Evolutionary conservation across 1,140 invertebrate genomes (phyloP), one percentile per base, ranked within the genome.

Genomic region (Phocides pigmalion): DNA sequence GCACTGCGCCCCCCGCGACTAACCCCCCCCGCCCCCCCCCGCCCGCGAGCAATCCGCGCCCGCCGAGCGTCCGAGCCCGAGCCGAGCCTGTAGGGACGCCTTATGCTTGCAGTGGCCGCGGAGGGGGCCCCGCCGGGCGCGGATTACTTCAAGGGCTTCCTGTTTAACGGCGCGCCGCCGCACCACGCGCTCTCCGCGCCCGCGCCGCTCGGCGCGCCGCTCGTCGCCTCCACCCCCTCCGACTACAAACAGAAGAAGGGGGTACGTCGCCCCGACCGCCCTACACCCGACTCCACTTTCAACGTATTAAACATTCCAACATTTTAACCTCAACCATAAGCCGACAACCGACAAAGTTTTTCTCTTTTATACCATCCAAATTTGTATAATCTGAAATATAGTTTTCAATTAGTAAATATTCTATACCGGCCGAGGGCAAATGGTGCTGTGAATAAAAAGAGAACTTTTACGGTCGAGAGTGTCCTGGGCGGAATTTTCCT

Each of bases 111-210:
- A 96, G 95, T 96, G 95, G 95, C 95, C 93, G 94, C 93, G 91
- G 94, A 94, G 93, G 94, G 92, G 93, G 93, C 90, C 82, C 90
- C 92, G 94, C 94, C 93, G 93, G 94, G 93, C 93, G 82, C 93
- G 94, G 95, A 96, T 94, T 95, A 94, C 95, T 96, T 94, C 95
- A 96, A 96, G 94, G 94, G 93, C 94, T 94, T 93, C 94, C 93
- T 90, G 83, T 90, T 84, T 88, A 92, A 86, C 79, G 82, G 87
- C 81, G 74, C 84, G 76, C 74, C 75, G 73, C 62, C 81, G 68
- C 72, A 64, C 83, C 84, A 92, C 90, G 92, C 84, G 81, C 92
- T 49, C 9, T 49, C 86, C 90, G 92, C 92, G 92, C 92, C 84
- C 84, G 76, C 81, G 68, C 79, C 74, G 76, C 87, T 85, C 84